Percentiles rank a stretch among this genome's conserved stretches.
Conservation (phyloP, 2,888 invertebrate species). For the Lasioglossum vierecki region DNA sequence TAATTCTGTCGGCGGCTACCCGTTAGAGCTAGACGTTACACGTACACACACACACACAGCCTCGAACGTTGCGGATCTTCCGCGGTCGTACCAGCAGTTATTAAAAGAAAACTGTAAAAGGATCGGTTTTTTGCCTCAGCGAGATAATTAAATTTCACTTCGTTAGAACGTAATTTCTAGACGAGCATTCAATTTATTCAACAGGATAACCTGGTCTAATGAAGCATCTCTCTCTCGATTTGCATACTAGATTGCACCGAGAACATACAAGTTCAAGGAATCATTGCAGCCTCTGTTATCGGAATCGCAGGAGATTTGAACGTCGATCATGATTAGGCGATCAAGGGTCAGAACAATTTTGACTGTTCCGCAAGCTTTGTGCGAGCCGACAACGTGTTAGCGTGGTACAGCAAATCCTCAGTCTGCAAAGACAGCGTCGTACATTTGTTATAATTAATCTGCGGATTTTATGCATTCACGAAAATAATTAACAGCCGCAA, state of each 20-base stretch:
- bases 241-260: neutral
- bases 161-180: neutral
- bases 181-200: constrained; percentile 5
- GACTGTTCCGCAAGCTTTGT: too few species aligned
- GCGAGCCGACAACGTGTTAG: too few species aligned
- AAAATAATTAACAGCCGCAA: too few species aligned
- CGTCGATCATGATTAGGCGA: neutral
- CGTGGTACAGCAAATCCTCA: too few species aligned
- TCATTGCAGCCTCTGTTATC: neutral
- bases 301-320: neutral
- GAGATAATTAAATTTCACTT: constrained; percentile 2
- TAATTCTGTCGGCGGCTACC: neutral
- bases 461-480: too few species aligned
- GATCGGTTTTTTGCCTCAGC: neutral
- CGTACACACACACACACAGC: neutral
- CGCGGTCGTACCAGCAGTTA: neutral
- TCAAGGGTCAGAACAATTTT: neutral
- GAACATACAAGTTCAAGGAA: neutral
- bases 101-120: neutral
- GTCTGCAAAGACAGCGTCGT: too few species aligned
- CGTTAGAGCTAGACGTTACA: neutral
- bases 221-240: neutral
- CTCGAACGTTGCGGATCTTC: neutral
- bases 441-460: too few species aligned
- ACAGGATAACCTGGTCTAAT: constrained; percentile 2